Percentiles rank a stretch among this genome's conserved stretches.
phyloP scores from a whole-genome alignment of 2,113 vertebrate species.

The Scatophagus argus region DNA sequence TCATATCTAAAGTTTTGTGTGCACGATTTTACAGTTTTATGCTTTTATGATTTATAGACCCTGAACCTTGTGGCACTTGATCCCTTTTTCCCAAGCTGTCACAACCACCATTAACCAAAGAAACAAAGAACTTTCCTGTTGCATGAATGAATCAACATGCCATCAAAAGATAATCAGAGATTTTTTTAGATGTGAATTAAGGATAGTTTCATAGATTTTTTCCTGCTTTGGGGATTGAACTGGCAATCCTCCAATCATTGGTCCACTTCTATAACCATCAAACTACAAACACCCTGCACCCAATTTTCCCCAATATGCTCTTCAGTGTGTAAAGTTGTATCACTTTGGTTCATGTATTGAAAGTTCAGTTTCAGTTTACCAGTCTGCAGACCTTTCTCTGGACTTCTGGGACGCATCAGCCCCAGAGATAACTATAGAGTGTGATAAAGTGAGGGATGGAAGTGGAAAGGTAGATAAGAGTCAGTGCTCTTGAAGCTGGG shows the following conservation, averaged over 20 bases:
- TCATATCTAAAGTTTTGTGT: constrained; percentile 10
- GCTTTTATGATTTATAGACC: neutral
- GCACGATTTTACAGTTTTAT: neutral
- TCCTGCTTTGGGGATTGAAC: constrained; percentile 46
- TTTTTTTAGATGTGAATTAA: constrained; percentile 15
- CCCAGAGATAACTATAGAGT: constrained; percentile 47
- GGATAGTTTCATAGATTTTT: constrained; percentile 35
- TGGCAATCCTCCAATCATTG: constrained; percentile 52
- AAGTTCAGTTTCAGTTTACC: constrained; percentile 50
- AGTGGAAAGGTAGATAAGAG: constrained; percentile 60
- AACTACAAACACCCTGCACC: constrained; percentile 48
- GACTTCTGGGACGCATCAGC: constrained; percentile 30
- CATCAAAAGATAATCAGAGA: neutral
- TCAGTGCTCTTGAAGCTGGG: constrained; percentile 42
- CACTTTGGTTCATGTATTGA: constrained; percentile 38
- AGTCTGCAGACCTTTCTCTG: constrained; percentile 31
- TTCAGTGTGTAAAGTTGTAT: constrained; percentile 47
- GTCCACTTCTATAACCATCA: constrained; percentile 65
- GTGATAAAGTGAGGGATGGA: constrained; percentile 50
- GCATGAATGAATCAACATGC: neutral
- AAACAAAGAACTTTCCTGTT: neutral
- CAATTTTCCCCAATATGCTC: constrained; percentile 44
- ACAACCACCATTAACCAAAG: neutral
- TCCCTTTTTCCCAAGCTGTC: constrained; percentile 9
- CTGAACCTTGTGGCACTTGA: neutral